Evolutionary conservation across 2,888 invertebrate genomes (phyloP), one percentile per base, ranked within the genome.

Genomic region (Ormyrus thymus): DNA sequence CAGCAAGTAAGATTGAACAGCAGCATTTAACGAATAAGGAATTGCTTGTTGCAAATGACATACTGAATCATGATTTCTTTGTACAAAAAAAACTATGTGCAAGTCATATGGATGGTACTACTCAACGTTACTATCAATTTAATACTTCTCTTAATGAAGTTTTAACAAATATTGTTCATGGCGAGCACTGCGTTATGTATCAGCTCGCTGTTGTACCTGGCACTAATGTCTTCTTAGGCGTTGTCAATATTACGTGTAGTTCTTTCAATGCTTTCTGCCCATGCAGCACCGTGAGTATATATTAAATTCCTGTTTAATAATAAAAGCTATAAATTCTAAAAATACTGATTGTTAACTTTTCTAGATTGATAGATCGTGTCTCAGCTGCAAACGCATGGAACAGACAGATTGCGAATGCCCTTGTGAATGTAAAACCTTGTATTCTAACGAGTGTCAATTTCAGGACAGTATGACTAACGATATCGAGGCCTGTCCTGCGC

Each of bases 341-440:
- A 29, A 29, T 29, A 29, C 4, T 3, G 10, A n/a, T 55, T 58
- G 8, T 46, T 13, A 13, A 55, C 55, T 82, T 75, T 82, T 84
- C 15, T 85, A 93, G 93, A 91, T 94, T 76, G 96, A 97, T 89
- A 93, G 97, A 4, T 92, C 96, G 4, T 98, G 98, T 88, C 92
- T 98, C 46, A 97, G 97, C 88, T 98, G 98, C 88, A 95, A 97
- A 88, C 93, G 97, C 68, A 97, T 97, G 96, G 98, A 97, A 88
- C 97, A 97, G 90, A 95, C 94, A 4, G 97, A 97, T 87, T 98
- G 98, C 85, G 98, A 98, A 89, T 98, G 98, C 87, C 98, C 98
- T 0, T 98, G 98, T 88, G 97, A 98, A 89, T 98, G 98, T 87
- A 29, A 29, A 4, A 95, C 92, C 1, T 79, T 93, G 7, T 92